These are phyloP conservation scores for Cabera pusaria DNA, from an alignment of 2,888 invertebrate genomes.

Conservation along the genomic window DNA sequence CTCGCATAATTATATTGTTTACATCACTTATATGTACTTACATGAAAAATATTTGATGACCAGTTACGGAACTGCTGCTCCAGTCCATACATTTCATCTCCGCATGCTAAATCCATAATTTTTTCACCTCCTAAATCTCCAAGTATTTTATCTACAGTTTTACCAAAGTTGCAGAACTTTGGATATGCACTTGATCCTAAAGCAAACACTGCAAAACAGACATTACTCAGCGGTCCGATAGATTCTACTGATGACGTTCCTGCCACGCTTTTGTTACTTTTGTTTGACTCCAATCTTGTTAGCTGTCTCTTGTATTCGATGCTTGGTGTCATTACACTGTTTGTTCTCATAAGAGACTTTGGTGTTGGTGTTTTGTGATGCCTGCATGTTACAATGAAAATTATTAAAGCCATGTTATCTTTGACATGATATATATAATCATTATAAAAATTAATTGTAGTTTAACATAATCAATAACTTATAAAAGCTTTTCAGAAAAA, in stretches of 20 bases:
- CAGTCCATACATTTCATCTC: slow-evolving; percentile 97
- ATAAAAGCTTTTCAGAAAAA: too few species aligned
- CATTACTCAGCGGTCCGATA: slow-evolving; percentile 94
- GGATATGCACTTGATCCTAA: slow-evolving; percentile 98
- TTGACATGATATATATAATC: not conserved
- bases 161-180: slow-evolving; percentile 97
- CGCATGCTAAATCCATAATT: slow-evolving; percentile 89
- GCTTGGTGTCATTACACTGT: slow-evolving; percentile 83
- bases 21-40: slow-evolving; percentile 70
- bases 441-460: too few species aligned
- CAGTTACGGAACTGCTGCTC: slow-evolving; percentile 96
- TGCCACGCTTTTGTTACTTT: slow-evolving; percentile 85
- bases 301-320: slow-evolving; percentile 83
- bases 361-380: slow-evolving; percentile 89
- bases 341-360: slow-evolving; percentile 94
- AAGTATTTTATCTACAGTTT: slow-evolving; percentile 94
- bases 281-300: slow-evolving; percentile 80
- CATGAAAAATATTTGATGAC: slow-evolving; percentile 94
- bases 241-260: slow-evolving; percentile 89
- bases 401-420: too few species aligned
- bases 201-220: slow-evolving; percentile 96
- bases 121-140: slow-evolving; percentile 95
- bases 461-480: too few species aligned
- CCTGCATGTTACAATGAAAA: slow-evolving; percentile 40
- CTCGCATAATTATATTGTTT: too few species aligned